These are phyloP conservation scores for Sclerodermus sp. DNA, from an alignment of 2,888 invertebrate genomes.

Conservation along the genomic window DNA sequence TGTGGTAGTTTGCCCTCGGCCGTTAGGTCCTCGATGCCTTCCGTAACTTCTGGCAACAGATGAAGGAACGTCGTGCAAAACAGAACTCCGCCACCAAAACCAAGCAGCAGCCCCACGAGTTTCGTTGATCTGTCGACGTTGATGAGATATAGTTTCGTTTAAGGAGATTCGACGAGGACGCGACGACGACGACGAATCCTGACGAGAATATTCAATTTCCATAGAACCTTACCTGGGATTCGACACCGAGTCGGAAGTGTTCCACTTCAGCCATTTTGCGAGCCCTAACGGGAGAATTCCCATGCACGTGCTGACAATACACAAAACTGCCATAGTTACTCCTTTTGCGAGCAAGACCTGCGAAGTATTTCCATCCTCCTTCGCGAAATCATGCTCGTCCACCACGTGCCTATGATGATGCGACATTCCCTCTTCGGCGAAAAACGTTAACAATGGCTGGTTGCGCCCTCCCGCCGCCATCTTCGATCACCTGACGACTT, in stretches of 20 bases:
- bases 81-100: constrained; percentile 85
- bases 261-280: constrained; percentile 68
- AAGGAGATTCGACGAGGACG: not conserved
- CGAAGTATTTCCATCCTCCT: constrained; percentile 44
- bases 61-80: constrained; percentile 81
- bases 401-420: too few relatives aligned
- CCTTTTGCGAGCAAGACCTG: constrained; percentile 71
- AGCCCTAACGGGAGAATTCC: constrained; percentile 76
- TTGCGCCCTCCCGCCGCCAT: too few relatives aligned
- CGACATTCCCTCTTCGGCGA: too few relatives aligned
- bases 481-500: too few relatives aligned
- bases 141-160: too few relatives aligned
- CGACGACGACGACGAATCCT: too few relatives aligned
- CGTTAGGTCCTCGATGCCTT: constrained; percentile 66
- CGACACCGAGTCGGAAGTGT: constrained; percentile 40
- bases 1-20: constrained; percentile 57
- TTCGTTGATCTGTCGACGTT: constrained; percentile 38
- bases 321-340: constrained; percentile 77
- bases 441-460: too few relatives aligned
- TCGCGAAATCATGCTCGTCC: too few relatives aligned
- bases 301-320: constrained; percentile 73
- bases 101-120: constrained; percentile 66
- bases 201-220: too few relatives aligned
- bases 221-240: constrained; percentile 49
- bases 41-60: constrained; percentile 76